Evolutionary conservation across 2,797 vertebrate species (phyloP).

Genomic region (Apogon talboti): DNA sequence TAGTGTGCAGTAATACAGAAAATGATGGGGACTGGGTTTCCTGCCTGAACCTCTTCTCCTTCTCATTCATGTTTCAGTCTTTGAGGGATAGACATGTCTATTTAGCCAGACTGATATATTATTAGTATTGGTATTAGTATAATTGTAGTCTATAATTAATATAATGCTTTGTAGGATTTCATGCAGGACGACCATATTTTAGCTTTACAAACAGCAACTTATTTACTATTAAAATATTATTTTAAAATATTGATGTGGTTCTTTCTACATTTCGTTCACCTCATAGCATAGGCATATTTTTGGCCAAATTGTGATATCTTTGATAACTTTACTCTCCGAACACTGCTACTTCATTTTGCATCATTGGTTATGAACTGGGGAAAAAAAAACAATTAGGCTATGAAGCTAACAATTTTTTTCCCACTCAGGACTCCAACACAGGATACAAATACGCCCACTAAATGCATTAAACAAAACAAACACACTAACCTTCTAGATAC

Average conservation of each 20-base stretch:
- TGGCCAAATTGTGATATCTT: no score
- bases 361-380: no score
- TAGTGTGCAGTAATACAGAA: conserved; percentile 85
- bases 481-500: no score
- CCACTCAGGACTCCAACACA: no score
- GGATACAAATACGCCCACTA: no score
- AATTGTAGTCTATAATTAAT: conserved; percentile 15
- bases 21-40: conserved; percentile 82
- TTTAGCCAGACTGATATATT: conserved; percentile 62
- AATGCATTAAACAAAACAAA: no score
- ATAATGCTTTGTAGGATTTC: conserved; percentile 73
- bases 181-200: conserved; percentile 69
- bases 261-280: no score
- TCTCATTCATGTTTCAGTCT: conserved; percentile 69
- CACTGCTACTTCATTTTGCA: no score
- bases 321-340: no score
- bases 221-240: conserved; percentile 82
- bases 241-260: conserved; percentile 79
- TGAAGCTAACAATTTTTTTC: no score
- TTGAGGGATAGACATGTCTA: conserved; percentile 62
- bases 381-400: no score
- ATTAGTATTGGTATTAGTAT: neutral
- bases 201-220: conserved; percentile 80
- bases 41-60: conserved; percentile 70
- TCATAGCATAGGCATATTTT: no score